phyloP scores from a whole-genome alignment of 1,140 invertebrate species.

The Lethocerus indicus region DNA sequence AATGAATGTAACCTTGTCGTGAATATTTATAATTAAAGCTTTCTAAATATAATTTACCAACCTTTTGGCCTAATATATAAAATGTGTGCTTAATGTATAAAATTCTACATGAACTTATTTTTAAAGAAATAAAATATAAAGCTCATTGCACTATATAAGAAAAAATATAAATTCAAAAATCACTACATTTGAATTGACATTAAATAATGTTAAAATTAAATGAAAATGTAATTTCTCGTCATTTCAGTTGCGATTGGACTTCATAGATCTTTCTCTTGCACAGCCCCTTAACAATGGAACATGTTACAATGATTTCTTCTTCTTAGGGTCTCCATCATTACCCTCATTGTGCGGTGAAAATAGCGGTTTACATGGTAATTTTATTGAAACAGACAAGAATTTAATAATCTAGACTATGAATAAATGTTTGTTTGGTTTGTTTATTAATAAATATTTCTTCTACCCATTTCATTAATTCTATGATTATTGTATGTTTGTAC shows the following conservation, averaged over 20 bases:
- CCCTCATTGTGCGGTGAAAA: constrained; percentile 64
- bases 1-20: background rate
- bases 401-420: background rate
- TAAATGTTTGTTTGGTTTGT: background rate
- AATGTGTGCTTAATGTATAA: too few species aligned
- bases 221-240: constrained; percentile 19
- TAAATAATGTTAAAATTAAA: background rate
- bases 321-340: constrained; percentile 45
- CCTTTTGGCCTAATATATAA: too few species aligned
- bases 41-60: background rate
- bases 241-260: constrained; percentile 53
- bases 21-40: background rate
- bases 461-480: background rate
- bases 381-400: too few species aligned
- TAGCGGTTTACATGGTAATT: constrained; percentile 50
- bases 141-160: too few species aligned
- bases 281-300: constrained; percentile 53
- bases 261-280: constrained; percentile 49
- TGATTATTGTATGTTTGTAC: background rate
- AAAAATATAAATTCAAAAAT: too few species aligned
- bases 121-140: too few species aligned
- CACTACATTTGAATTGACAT: too few species aligned
- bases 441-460: background rate
- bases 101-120: too few species aligned
- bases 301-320: constrained; percentile 50